These are phyloP conservation scores for Strigamia transsilvanica DNA, from an alignment of 2,888 invertebrate species.

Conservation along the genomic window DNA sequence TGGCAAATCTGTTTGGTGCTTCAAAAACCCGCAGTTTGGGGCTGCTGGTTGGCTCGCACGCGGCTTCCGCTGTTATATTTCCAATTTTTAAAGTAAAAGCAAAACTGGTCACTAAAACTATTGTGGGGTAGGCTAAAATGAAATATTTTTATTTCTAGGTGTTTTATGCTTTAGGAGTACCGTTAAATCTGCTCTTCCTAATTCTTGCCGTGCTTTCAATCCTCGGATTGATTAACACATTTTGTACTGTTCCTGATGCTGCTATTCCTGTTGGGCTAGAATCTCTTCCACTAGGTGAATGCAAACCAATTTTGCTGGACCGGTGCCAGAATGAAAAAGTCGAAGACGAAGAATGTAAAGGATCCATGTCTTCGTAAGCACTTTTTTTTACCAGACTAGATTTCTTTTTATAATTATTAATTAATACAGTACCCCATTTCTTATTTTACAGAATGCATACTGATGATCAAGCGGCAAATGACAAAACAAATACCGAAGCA, in stretches of 20 bases:
- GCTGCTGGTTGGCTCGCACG: neutral
- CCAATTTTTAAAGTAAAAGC: neutral
- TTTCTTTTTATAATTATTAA: neutral
- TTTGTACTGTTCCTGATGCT: neutral
- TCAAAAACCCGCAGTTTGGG: neutral
- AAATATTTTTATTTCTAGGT: slow-evolving; percentile 2
- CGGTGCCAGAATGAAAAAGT: neutral
- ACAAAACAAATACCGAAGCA: neutral
- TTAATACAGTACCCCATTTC: no score
- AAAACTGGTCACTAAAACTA: neutral
- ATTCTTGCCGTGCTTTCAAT: neutral
- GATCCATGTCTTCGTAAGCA: neutral
- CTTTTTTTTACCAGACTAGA: neutral
- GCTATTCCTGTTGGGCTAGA: slow-evolving; percentile 5
- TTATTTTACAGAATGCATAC: neutral
- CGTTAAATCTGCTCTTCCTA: neutral
- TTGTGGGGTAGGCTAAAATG: neutral
- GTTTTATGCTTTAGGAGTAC: neutral
- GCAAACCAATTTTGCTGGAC: neutral
- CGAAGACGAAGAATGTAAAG: neutral
- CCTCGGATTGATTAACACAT: neutral
- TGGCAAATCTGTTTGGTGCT: slow-evolving; percentile 4
- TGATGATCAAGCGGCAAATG: neutral
- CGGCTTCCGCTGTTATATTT: neutral
- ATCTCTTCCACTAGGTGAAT: neutral